These are phyloP conservation scores for Hypanus sabinus DNA, from an alignment of 2,113 vertebrate genomes.

Conservation along the genomic window DNA sequence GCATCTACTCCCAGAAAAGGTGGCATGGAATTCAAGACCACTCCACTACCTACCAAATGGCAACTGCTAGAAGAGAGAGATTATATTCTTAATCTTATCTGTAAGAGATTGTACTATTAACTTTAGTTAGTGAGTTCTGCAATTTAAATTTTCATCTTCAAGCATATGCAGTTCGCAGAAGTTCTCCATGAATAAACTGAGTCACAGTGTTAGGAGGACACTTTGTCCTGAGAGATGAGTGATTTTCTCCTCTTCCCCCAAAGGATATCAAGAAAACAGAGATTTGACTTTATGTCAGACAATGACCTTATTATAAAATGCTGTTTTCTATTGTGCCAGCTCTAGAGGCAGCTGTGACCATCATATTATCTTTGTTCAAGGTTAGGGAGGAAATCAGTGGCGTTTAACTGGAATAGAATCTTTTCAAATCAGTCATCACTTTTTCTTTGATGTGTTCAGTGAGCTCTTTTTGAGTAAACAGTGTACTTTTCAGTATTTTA, in stretches of 20 bases:
- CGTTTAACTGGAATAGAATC: not conserved
- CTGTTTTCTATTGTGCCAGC: not conserved
- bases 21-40: too few species aligned
- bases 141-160: not conserved
- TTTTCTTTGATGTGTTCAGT: not conserved
- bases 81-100: too few species aligned
- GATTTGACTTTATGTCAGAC: not conserved
- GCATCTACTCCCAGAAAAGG: too few species aligned
- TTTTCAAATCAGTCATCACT: not conserved
- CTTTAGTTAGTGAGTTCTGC: not conserved
- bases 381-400: not conserved
- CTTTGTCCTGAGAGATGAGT: not conserved
- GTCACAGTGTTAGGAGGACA: not conserved
- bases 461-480: not conserved
- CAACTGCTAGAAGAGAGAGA: too few species aligned
- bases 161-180: not conserved
- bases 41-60: too few species aligned
- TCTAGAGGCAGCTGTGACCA: not conserved
- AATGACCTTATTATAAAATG: not conserved
- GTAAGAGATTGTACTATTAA: too few species aligned
- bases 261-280: not conserved
- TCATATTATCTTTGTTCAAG: not conserved
- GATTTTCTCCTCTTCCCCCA: not conserved
- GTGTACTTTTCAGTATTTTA: not conserved
- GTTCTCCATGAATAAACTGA: not conserved